A percentile compares a stretch with the other conserved stretches of the same genome.
Evolutionary conservation across 2,113 vertebrate species (phyloP).

Genomic region (Megaceryle torquata): DNA sequence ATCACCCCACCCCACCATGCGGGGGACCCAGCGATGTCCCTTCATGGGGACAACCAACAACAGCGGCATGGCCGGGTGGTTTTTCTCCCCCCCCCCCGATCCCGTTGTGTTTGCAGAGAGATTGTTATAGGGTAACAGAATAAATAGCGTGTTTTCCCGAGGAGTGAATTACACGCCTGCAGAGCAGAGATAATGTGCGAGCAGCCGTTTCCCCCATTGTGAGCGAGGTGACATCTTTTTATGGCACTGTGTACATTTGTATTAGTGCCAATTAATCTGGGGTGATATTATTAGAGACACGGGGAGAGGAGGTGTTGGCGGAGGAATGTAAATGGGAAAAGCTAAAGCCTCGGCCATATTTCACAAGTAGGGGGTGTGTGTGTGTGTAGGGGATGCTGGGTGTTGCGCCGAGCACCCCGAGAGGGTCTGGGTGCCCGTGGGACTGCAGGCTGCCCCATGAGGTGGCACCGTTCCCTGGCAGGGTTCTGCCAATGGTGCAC

Average conservation of each 20-base stretch:
- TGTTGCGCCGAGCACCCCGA: background rate
- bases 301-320: background rate
- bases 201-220: slow-evolving; percentile 61
- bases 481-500: background rate
- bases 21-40: background rate
- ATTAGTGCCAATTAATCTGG: slow-evolving; percentile 75
- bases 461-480: background rate
- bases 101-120: slow-evolving; percentile 58
- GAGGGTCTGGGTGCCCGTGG: background rate
- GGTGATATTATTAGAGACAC: slow-evolving; percentile 50
- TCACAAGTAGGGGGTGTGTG: background rate
- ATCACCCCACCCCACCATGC: rapidly evolving
- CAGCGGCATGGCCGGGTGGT: background rate
- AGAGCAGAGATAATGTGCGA: slow-evolving; percentile 69
- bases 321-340: slow-evolving; percentile 38
- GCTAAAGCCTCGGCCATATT: background rate
- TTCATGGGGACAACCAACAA: rapidly evolving
- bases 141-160: slow-evolving; percentile 66
- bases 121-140: slow-evolving; percentile 62
- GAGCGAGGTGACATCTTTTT: slow-evolving; percentile 70
- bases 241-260: slow-evolving; percentile 72
- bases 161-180: slow-evolving; percentile 74
- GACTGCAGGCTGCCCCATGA: rapidly evolving
- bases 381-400: background rate
- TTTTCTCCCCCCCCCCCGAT: background rate